Evolutionary conservation across 2,797 vertebrate species (phyloP).

Genomic region (Onychomys leucogaster): DNA sequence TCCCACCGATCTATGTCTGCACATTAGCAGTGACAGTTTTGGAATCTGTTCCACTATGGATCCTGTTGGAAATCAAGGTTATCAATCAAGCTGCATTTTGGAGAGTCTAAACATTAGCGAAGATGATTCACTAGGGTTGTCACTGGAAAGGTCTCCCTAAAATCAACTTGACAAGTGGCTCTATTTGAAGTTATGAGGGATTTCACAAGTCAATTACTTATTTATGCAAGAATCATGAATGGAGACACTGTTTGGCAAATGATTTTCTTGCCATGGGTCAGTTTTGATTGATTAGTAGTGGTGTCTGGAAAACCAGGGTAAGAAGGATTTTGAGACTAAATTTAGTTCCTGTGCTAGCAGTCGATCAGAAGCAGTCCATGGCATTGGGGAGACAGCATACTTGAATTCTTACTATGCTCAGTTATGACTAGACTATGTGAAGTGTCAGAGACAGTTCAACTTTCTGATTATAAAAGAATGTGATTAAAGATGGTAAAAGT

Average conservation of each 20-base stretch:
- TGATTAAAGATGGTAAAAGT: background rate
- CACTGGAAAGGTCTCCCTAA: constrained; percentile 17
- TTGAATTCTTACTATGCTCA: background rate
- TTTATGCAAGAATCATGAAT: background rate
- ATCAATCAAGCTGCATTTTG: constrained; percentile 4
- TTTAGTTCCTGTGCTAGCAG: background rate
- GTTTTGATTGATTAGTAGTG: background rate
- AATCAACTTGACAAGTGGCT: background rate
- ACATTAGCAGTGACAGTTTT: constrained; percentile 40
- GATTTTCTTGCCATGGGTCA: background rate
- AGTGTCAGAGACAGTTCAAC: background rate
- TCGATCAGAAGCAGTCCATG: background rate
- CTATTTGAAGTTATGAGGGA: constrained; percentile 19
- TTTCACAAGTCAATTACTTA: constrained; percentile 55
- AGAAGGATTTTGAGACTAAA: background rate
- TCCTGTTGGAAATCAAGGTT: constrained; percentile 16
- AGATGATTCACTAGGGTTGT: constrained; percentile 42
- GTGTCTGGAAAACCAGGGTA: background rate
- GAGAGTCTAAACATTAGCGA: constrained; percentile 18
- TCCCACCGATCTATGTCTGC: background rate
- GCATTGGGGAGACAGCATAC: background rate
- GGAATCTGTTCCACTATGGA: constrained; percentile 17
- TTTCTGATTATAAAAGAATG: background rate
- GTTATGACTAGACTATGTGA: background rate
- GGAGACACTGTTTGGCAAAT: background rate